phyloP scores from a whole-genome alignment of 2,888 invertebrate genomes.

The Nycteola revayana region DNA sequence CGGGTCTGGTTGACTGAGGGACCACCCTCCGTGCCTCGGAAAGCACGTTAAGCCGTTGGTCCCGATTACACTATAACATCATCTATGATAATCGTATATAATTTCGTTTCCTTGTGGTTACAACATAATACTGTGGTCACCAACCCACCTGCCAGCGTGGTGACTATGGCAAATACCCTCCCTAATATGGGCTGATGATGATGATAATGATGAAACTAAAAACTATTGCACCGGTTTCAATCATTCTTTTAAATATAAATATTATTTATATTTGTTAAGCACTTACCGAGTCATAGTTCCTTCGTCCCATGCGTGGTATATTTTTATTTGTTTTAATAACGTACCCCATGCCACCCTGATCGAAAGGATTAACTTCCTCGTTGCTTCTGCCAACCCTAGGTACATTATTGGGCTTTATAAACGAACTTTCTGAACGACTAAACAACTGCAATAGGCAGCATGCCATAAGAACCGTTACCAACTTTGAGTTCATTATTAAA shows the following conservation, averaged over 20 bases:
- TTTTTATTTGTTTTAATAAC: constrained; percentile 75
- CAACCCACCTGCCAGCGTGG: too few species aligned
- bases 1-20: too few species aligned
- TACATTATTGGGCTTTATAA: constrained; percentile 72
- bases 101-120: too few species aligned
- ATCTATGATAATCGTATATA: too few species aligned
- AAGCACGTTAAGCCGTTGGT: too few species aligned
- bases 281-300: constrained; percentile 73
- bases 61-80: too few species aligned
- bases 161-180: too few species aligned
- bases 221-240: too few species aligned
- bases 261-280: not conserved
- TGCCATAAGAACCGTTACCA: constrained; percentile 43
- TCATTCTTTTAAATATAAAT: not conserved
- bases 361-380: constrained; percentile 60
- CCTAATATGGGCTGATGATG: too few species aligned
- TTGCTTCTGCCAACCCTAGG: constrained; percentile 72
- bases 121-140: too few species aligned
- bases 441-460: constrained; percentile 56
- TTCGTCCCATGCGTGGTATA: constrained; percentile 73
- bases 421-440: constrained; percentile 52
- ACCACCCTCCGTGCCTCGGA: too few species aligned
- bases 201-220: not conserved
- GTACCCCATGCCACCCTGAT: constrained; percentile 64
- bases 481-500: constrained; percentile 57